Conservation (phyloP, 2,888 invertebrate genomes). For the Eupithecia vulgata region DNA sequence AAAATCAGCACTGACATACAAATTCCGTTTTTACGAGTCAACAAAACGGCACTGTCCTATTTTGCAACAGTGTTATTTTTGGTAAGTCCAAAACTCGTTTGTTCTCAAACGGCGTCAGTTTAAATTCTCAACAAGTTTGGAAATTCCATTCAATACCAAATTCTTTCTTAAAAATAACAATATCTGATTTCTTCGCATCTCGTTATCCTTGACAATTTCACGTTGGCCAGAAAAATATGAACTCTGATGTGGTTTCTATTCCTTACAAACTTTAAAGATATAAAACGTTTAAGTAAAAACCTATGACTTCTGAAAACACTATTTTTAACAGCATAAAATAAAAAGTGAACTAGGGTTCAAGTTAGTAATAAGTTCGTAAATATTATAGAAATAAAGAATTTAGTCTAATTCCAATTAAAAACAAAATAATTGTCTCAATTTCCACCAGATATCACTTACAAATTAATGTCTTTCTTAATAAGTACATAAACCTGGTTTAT, state of each 20-base stretch:
- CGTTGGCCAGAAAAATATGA: neutral
- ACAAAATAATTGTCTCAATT: no score
- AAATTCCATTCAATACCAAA: slow-evolving; percentile 11
- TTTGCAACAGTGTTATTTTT: slow-evolving; percentile 8
- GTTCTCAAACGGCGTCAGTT: neutral
- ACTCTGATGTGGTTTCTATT: neutral
- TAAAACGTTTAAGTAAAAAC: neutral
- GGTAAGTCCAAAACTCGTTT: slow-evolving; percentile 17
- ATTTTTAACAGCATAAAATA: neutral
- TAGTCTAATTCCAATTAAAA: no score
- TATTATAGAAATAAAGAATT: no score
- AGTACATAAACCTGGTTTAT: no score
- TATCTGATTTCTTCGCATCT: neutral
- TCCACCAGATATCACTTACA: no score
- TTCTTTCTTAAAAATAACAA: slow-evolving; percentile 2
- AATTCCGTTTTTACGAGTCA: neutral
- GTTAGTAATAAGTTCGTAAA: no score
- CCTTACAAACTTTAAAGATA: neutral
- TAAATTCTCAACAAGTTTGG: slow-evolving; percentile 15
- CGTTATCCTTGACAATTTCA: neutral
- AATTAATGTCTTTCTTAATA: no score
- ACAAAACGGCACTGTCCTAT: slow-evolving; percentile 1
- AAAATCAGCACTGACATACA: slow-evolving; percentile 2
- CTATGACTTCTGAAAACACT: neutral
- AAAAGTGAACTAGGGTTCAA: no score